Percentiles rank a stretch among this genome's conserved stretches.
phyloP scores from a whole-genome alignment of 2,113 vertebrate species.

The Hypomesus transpacificus region DNA sequence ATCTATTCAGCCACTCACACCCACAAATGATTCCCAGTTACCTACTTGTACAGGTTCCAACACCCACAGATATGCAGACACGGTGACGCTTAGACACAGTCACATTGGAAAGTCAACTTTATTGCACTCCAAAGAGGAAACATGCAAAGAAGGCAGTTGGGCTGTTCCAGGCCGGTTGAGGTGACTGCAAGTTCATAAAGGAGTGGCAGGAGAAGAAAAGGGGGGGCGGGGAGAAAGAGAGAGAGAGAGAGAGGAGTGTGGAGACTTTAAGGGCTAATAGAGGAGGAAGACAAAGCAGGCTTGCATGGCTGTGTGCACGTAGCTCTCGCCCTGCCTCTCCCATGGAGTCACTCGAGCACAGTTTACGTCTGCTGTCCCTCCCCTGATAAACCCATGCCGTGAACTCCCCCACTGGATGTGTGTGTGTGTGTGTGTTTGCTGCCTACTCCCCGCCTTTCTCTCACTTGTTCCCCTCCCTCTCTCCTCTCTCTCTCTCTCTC shows the following conservation, averaged over 20 bases:
- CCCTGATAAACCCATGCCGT: slow-evolving; percentile 22
- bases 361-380: slow-evolving; percentile 27
- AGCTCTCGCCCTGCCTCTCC: slow-evolving; percentile 34
- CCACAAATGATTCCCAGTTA: background rate
- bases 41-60: background rate
- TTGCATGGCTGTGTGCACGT: slow-evolving; percentile 53
- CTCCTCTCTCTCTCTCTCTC: background rate
- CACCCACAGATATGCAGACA: background rate
- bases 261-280: background rate
- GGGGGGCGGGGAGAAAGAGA: background rate
- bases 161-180: background rate
- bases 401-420: slow-evolving; percentile 10
- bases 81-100: background rate
- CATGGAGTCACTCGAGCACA: slow-evolving; percentile 31
- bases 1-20: background rate
- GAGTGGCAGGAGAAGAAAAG: slow-evolving; percentile 2
- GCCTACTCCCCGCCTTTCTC: background rate
- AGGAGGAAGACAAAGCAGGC: background rate
- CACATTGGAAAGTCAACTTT: background rate
- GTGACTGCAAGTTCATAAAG: background rate
- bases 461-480: background rate
- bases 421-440: background rate
- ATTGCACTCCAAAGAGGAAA: background rate
- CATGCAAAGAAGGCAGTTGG: slow-evolving; percentile 3
- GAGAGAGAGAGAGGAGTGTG: background rate